These are phyloP conservation scores for Steromphala cineraria DNA, from an alignment of 2,888 invertebrate species.

Conservation along the genomic window DNA sequence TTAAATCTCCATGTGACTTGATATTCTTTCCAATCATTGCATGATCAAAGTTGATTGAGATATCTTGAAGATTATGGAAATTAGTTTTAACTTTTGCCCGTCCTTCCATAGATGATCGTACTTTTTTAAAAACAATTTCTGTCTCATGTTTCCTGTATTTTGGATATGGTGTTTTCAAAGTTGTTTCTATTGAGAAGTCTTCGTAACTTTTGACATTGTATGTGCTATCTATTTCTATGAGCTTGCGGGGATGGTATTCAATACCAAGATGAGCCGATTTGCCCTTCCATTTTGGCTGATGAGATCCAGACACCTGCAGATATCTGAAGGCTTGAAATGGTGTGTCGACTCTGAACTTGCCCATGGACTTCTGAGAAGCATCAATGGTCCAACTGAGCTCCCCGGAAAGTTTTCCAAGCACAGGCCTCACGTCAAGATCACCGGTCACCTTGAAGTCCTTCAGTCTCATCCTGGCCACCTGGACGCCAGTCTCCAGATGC, in stretches of 20 bases:
- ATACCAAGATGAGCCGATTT: slow-evolving; percentile 27
- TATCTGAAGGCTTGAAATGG: slow-evolving; percentile 43
- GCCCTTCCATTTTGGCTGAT: slow-evolving; percentile 20
- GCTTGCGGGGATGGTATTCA: slow-evolving; percentile 36
- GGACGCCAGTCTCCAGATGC: slow-evolving; percentile 10
- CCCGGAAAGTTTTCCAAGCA: slow-evolving; percentile 34
- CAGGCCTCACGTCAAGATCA: slow-evolving; percentile 42
- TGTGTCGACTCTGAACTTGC: slow-evolving; percentile 45
- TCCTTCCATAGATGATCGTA: neutral
- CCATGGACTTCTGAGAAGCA: slow-evolving; percentile 28
- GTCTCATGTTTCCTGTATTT: neutral
- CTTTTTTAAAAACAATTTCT: neutral
- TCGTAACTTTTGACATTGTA: slow-evolving; percentile 22
- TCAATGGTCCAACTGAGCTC: slow-evolving; percentile 30
- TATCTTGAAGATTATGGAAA: neutral
- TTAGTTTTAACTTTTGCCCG: neutral
- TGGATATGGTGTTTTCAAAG: neutral
- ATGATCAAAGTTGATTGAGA: neutral
- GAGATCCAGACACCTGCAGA: slow-evolving; percentile 36
- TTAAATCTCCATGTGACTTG: neutral
- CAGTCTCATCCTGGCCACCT: neutral
- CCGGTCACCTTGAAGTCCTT: slow-evolving; percentile 30
- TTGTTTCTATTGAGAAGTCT: neutral
- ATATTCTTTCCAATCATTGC: neutral
- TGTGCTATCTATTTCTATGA: slow-evolving; percentile 24